Conservation (phyloP, 1,140 invertebrate species). For the Megalopta genalis region DNA sequence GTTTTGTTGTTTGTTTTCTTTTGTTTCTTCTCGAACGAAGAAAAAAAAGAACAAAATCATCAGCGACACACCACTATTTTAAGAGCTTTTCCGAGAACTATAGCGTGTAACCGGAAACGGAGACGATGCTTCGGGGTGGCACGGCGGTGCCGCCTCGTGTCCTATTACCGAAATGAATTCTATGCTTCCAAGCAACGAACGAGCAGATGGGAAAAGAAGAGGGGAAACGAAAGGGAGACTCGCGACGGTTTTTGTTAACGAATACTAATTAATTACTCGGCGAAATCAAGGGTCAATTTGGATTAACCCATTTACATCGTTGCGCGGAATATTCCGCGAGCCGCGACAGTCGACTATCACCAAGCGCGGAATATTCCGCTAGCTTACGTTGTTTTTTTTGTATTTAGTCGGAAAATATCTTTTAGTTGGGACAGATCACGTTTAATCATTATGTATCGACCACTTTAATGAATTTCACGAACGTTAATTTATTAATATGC, state of each 20-base stretch:
- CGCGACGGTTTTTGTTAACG: slow-evolving; percentile 18
- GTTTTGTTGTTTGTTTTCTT: slow-evolving; percentile 14
- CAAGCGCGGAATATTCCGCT: too few relatives aligned
- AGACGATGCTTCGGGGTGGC: neutral
- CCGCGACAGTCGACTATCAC: too few relatives aligned
- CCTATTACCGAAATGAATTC: slow-evolving; percentile 38
- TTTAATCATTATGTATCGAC: too few relatives aligned
- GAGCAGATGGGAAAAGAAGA: slow-evolving; percentile 20
- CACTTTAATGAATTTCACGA: too few relatives aligned
- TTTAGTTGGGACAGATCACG: too few relatives aligned
- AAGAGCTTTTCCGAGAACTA: slow-evolving; percentile 24
- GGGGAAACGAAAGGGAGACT: neutral
- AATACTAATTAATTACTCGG: slow-evolving; percentile 22
- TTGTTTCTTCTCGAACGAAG: neutral
- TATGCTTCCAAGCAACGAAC: slow-evolving; percentile 68
- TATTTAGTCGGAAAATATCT: too few relatives aligned
- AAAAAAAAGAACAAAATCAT: neutral
- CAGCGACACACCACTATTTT: slow-evolving; percentile 9
- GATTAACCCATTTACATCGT: too few relatives aligned
- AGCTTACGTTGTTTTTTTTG: too few relatives aligned
- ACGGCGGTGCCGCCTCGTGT: slow-evolving; percentile 20
- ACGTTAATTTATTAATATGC: too few relatives aligned
- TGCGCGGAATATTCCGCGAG: too few relatives aligned
- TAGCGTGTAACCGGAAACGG: slow-evolving; percentile 13
- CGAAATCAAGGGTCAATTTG: slow-evolving; percentile 38